Conservation (phyloP, 2,888 invertebrate genomes). For the Hipparchia semele region DNA sequence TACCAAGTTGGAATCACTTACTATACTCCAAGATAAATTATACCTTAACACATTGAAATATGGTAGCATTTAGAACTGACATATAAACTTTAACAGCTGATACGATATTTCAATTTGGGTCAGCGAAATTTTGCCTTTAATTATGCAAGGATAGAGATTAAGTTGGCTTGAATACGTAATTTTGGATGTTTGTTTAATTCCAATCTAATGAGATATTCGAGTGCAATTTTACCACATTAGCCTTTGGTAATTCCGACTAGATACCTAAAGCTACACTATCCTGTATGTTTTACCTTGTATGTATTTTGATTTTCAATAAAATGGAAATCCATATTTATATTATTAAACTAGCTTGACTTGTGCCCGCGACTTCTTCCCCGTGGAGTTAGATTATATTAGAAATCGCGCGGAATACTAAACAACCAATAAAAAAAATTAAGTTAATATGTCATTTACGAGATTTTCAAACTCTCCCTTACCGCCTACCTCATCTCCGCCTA, state of each 20-base stretch:
- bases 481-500: too few relatives aligned
- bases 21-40: background rate
- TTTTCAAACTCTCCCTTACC: too few relatives aligned
- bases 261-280: background rate
- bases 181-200: constrained; percentile 28
- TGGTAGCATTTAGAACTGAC: background rate
- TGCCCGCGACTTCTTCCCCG: too few relatives aligned
- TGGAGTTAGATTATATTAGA: too few relatives aligned
- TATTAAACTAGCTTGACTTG: too few relatives aligned
- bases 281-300: background rate
- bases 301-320: background rate
- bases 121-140: constrained; percentile 35
- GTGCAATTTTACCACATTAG: constrained; percentile 25
- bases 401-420: too few relatives aligned
- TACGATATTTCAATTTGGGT: constrained; percentile 21
- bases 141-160: constrained; percentile 21
- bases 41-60: constrained; percentile 12
- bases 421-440: too few relatives aligned
- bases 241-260: constrained; percentile 7
- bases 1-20: background rate
- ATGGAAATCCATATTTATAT: background rate
- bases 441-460: too few relatives aligned
- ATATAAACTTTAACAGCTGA: constrained; percentile 22
- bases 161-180: constrained; percentile 25
- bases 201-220: constrained; percentile 20